Base-by-base conservation (phyloP, 2,888 invertebrate species). In the Drosophila nigricruria region DNA sequence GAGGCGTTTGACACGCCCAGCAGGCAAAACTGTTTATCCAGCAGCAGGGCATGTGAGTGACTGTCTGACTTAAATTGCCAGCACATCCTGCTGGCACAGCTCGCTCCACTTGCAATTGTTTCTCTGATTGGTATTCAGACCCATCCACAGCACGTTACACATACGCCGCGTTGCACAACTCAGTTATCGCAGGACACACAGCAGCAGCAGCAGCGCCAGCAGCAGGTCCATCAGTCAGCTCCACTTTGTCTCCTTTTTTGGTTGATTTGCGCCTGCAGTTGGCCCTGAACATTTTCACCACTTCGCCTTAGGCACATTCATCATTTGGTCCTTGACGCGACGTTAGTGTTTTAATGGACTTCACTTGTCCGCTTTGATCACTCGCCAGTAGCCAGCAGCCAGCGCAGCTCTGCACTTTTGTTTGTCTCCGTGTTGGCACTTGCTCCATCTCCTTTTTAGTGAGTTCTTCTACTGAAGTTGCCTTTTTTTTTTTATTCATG, bases 1-100 rank as follows among this genome's bases (percentile, higher is more conserved):
- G 54, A 67, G 75, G 75, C 77, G 74, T 61, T 58, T 43, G 77
- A 42, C 77, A 77, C 77, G 79, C 77, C 77, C 74, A 54, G 52
- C 64, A 59, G n/a, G 27, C 65, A 38, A 42, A 54, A 60, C 70
- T 50, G 58, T 66, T 77, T 67, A 73, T 73, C 59, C 73, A 73
- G 65, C 66, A 43, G 43, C 43, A 43, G 43, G 16, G 0, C 45
- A 50, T 66, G 63, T 83, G 87, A 86, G 79, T 77, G 82, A 79
- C 78, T 90, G 87, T 85, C 79, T 83, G 90, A 86, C 86, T 91
- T 86, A 88, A 91, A 92, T 91, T 91, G 88, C 90, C 90, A 81
- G 79, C 85, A 89, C 86, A 88, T 89, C 89, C 88, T 88, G 79
- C 64, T 12, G 65, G 10, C 30, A 8, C 20, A 5, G 52, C 61